Base-by-base conservation (phyloP, 1,140 invertebrate species). In the Pristionchus pacificus region DNA sequence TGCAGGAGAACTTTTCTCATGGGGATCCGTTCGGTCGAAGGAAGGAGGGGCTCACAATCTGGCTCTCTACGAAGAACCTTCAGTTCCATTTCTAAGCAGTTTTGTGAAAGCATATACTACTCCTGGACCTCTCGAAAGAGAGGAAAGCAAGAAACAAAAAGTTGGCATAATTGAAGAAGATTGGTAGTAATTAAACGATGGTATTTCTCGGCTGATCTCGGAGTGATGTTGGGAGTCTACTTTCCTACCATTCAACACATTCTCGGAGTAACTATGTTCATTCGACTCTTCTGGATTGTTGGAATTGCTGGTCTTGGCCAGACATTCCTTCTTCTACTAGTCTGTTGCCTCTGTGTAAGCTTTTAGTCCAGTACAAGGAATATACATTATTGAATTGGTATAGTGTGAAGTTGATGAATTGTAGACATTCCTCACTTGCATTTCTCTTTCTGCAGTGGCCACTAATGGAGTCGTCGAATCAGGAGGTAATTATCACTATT, bases 221-320 rank as follows among this genome's bases (percentile, higher is more conserved):
- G 97, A 76, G 98, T 95, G 13, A 88, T 99, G 78, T 91, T 98
- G 80, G 97, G 97, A 65, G 96, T 98, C 29, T 99, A 91, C 85
- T 87, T 98, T 60, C 97, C 97, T 33, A 98, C 95, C 84, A 95
- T 98, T 82, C 97, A 99, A 85, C 98, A 99, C 85, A 99, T 99
- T 84, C 95, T 97, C 85, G 96, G 95, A 76, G 95, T 98, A 64
- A 96, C 98, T 81, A 89, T 98, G 61, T 99, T 98, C 88, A 97
- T 98, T 86, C 93, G 96, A 85, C 88, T 98, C 82, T 93, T 93
- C 33, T 99, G 96, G 96, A 93, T 98, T 68, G 94, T 98, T 33
- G 97, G 97, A 55, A 96, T 95, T 31, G 95, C 96, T 71, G 97
- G 97, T 59, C 91, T 91, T 61, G 85, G 96, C 68, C 90, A 92